Evolutionary conservation across 2,888 invertebrate genomes (phyloP), one percentile per base, ranked within the genome.

Genomic region (Sialis fuliginosa): DNA sequence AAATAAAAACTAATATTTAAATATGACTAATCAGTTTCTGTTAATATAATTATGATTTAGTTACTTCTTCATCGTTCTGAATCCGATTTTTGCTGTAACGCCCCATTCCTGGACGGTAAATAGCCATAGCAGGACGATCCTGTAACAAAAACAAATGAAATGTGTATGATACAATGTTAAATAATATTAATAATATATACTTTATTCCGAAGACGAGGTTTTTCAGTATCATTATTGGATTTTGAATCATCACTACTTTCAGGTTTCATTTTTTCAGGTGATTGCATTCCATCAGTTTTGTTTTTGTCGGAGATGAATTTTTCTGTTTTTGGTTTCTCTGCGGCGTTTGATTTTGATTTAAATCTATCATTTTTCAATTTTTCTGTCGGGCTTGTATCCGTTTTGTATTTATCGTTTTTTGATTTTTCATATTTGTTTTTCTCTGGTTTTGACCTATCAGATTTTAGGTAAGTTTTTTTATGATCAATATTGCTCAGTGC

Each of bases 51-150:
- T 22, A 22, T 22, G 2, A 22, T 22, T 22, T 22, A 22, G 22
- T 22, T 22, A 22, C 22, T 22, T 22, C 22, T 22, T 22, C 22
- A 22, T 22, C 22, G 22, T 22, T 22, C 4, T 22, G 22, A 22
- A 12, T 47, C 10, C 42, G 33, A 10, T 47, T 42, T 33, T 47
- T 47, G 31, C 42, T 35, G 12, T 42, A 42, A 6, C 47, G 33
- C 6, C 47, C 37, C 83, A 84, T 89, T 22, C 88, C 88, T 0
- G 92, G 92, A 54, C 90, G 80, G 64, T 92, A 92, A 54, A 92
- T 85, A 50, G 85, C 85, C 60, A 90, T 78, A 40, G 89, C 83
- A 30, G 92, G 92, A 39, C 91, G 81, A 67, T 91, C 90, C 81
- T 84, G 56, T 7, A 58, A 52, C 47, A 6, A 32, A 47, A 48